A percentile compares a stretch with the other conserved stretches of the same genome.
These are phyloP conservation scores for Eupithecia tripunctaria DNA, from an alignment of 2,888 invertebrate genomes.

Conservation along the genomic window DNA sequence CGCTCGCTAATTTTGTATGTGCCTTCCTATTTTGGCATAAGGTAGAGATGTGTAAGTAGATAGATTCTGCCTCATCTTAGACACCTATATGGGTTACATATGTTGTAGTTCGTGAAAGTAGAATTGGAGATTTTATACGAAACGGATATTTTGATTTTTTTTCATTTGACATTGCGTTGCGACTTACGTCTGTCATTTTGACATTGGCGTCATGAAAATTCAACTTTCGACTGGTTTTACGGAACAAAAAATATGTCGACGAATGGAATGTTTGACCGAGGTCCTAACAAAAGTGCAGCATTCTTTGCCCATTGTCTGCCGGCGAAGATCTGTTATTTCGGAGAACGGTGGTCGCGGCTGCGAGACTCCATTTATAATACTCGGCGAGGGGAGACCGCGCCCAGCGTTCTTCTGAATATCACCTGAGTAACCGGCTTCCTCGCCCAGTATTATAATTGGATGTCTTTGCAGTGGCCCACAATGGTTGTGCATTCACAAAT, in stretches of 20 bases:
- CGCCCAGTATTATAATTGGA: constrained; percentile 76
- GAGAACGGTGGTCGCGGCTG: constrained; percentile 72
- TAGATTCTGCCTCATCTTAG: not conserved
- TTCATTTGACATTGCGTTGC: not conserved
- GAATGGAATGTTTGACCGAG: not conserved
- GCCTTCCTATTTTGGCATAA: not conserved
- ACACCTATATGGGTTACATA: not conserved
- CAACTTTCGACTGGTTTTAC: not conserved
- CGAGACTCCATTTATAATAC: constrained; percentile 76
- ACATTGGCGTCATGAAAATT: not conserved
- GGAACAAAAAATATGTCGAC: not conserved
- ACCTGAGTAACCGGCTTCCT: constrained; percentile 62
- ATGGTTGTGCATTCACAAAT: constrained; percentile 46
- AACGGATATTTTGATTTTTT: constrained; percentile 1
- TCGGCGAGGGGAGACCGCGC: constrained; percentile 59
- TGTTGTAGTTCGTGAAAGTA: not conserved
- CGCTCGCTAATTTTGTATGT: not conserved
- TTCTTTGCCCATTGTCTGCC: constrained; percentile 23
- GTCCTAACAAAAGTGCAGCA: not conserved
- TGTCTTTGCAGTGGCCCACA: constrained; percentile 70
- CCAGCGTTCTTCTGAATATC: constrained; percentile 74
- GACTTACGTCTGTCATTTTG: not conserved
- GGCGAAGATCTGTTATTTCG: constrained; percentile 67
- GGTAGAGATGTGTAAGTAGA: not conserved
- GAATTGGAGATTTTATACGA: not conserved